Evolutionary conservation across 2,113 vertebrate species (phyloP).

Genomic region (Actinemys pallida): DNA sequence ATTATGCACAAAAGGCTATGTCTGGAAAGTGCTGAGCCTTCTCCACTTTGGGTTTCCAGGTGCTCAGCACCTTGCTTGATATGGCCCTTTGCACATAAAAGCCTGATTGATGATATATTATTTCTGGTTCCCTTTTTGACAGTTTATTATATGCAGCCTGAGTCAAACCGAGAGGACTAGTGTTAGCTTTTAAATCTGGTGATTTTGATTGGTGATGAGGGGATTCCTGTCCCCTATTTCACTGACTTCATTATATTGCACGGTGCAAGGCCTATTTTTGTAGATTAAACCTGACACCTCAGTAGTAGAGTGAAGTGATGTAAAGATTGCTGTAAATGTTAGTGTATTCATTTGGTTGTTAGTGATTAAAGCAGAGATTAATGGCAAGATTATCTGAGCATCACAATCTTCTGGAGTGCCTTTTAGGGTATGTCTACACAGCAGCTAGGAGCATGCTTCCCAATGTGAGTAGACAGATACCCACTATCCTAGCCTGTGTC

Average conservation of each 20-base stretch:
- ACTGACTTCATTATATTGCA: neutral
- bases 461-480: too few relatives aligned
- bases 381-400: neutral
- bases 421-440: too few relatives aligned
- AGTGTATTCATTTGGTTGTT: neutral
- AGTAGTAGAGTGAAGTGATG: neutral
- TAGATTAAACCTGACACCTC: neutral
- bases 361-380: neutral
- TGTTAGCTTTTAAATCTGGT: neutral
- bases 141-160: neutral
- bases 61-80: neutral
- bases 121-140: neutral
- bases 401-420: neutral
- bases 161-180: neutral
- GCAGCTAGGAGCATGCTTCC: too few relatives aligned
- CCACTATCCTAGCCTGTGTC: too few relatives aligned
- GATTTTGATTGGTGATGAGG: neutral
- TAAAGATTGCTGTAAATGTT: neutral
- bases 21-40: neutral
- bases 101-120: neutral
- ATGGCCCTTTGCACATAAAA: neutral
- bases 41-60: neutral
- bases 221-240: neutral
- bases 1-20: neutral
- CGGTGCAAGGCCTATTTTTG: neutral